Percentiles rank a stretch among this genome's conserved stretches.
Conservation (phyloP, 2,113 vertebrate species). For the Laticauda colubrina region DNA sequence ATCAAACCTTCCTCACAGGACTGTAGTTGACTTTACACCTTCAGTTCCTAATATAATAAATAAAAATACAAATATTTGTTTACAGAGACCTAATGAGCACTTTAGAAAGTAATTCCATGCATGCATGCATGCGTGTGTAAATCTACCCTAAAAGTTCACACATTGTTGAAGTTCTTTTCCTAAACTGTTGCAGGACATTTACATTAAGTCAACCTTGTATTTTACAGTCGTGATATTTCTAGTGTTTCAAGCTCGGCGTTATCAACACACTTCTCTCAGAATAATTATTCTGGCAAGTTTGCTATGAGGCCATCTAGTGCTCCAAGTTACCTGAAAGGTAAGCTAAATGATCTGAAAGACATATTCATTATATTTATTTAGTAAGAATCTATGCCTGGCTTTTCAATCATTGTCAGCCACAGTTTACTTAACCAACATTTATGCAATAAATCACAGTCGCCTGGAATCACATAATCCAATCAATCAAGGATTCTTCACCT, state of each 20-base stretch:
- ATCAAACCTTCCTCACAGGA: not conserved
- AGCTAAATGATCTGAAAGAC: constrained; percentile 13
- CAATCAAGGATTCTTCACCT: not conserved
- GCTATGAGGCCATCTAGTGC: constrained; percentile 23
- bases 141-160: not conserved
- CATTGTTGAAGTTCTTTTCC: not conserved
- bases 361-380: not conserved
- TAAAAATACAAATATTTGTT: not conserved
- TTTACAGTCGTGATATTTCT: not conserved
- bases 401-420: not conserved
- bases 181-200: not conserved
- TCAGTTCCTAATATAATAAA: not conserved
- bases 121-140: not conserved
- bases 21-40: not conserved
- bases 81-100: not conserved
- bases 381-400: not conserved
- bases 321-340: constrained; percentile 1
- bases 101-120: not conserved
- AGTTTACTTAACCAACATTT: not conserved
- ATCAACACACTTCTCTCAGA: not conserved
- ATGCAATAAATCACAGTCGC: not conserved
- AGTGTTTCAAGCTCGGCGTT: not conserved
- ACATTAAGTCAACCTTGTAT: not conserved
- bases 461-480: not conserved
- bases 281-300: not conserved